These are phyloP conservation scores for Semaprochilodus insignis DNA, from an alignment of 2,797 vertebrate genomes.

Conservation along the genomic window DNA sequence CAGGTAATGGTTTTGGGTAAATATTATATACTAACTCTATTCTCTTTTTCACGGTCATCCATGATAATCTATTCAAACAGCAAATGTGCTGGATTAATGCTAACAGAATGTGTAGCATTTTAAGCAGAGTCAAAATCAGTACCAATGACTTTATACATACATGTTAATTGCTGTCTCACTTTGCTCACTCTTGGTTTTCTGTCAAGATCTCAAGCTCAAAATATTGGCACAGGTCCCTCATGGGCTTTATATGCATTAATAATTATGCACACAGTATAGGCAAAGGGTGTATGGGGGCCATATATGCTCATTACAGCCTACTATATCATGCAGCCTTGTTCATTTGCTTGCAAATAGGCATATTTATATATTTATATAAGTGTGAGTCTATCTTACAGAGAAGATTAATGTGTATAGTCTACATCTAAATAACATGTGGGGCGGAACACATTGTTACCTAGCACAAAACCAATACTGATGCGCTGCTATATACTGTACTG, in stretches of 20 bases:
- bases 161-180: too few species aligned
- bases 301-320: neutral
- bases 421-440: neutral
- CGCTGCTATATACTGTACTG: neutral
- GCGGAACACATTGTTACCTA: conserved; percentile 6
- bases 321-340: neutral
- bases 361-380: neutral
- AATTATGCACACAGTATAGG: conserved; percentile 3
- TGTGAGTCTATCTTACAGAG: neutral
- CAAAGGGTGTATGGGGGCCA: neutral
- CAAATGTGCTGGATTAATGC: neutral
- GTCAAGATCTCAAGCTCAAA: neutral
- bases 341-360: neutral
- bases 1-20: neutral
- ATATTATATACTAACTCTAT: neutral
- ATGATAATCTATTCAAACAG: neutral
- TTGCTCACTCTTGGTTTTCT: neutral
- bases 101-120: neutral
- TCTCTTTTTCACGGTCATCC: neutral
- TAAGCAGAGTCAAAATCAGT: neutral
- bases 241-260: neutral
- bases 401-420: neutral
- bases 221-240: neutral
- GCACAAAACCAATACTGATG: neutral
- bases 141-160: neutral